Base-by-base conservation (phyloP, 2,797 vertebrate species). In the Pterois miles region DNA sequence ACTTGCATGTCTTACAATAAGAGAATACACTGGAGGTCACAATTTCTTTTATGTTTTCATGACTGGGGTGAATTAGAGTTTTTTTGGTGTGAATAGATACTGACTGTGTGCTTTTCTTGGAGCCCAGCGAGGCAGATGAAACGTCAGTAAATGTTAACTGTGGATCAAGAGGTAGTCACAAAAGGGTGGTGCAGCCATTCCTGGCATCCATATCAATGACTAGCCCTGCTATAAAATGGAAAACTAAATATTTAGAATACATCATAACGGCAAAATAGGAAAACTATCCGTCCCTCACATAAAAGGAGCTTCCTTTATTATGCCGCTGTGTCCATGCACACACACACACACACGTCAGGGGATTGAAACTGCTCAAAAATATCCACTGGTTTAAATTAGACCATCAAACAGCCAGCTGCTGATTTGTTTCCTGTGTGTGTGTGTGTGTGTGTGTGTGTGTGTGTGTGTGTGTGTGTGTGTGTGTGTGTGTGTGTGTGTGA, bases 241-340 rank as follows among this genome's bases (percentile, higher is more conserved):
- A 96, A 96, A 77, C 59, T 74, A 92, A 96, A 95, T 93, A 92
- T 96, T 96, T 95, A 92, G 88, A 95, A 92, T 86, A 86, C 86
- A 86, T 81, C 65, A 90, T 88, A 88, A 94, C 90, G 94, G 95
- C 94, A 95, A 96, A 96, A 95, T 94, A 95, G 94, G 94, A 95
- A 96, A 96, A 94, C 89, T 93, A 93, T 93, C 93, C 88, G 94
- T 93, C 91, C 85, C 93, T 92, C 83, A 80, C 65, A 90, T 89
- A 92, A 94, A 58, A 88, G 90, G 90, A 94, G 94, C 91, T 95
- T 95, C 93, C 91, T 93, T 92, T 93, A 95, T 94, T 92, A 93
- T 76, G 91, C 89, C 83, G 92, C 89, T 83, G 92, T 71, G 89
- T 92, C 90, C 85, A 70, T 60, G 57, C 65, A 50, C 67, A 66